These are phyloP conservation scores for Protomyctophum bolini DNA, from an alignment of 2,113 vertebrate genomes.

Conservation along the genomic window DNA sequence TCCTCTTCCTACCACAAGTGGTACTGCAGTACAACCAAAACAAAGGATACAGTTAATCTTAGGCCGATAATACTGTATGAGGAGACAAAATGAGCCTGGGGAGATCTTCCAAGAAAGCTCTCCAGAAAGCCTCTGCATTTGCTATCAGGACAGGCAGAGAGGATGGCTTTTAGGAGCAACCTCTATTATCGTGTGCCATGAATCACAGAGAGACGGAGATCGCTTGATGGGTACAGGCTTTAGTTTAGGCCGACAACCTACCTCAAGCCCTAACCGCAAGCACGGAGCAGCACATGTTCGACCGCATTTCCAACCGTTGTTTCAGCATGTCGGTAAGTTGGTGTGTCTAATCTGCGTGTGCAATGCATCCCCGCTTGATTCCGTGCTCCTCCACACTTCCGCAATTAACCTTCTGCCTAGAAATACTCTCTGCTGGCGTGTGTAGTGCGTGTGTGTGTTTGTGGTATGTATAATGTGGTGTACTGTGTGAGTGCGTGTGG, in stretches of 20 bases:
- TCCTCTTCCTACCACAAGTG: background rate
- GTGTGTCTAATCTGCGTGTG: too few relatives aligned
- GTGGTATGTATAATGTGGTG: background rate
- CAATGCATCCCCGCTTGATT: too few relatives aligned
- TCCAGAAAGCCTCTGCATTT: conserved; percentile 35
- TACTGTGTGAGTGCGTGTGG: background rate
- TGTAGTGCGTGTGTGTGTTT: conserved; percentile 2
- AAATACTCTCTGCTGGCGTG: conserved; percentile 47
- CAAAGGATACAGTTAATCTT: conserved; percentile 35
- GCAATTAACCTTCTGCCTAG: conserved; percentile 68
- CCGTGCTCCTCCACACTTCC: conserved; percentile 52
- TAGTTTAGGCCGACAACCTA: too few relatives aligned
- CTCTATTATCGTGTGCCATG: conserved; percentile 55
- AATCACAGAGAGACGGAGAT: conserved; percentile 57
- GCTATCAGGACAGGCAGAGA: conserved; percentile 40
- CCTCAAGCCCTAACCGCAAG: too few relatives aligned
- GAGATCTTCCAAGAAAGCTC: conserved; percentile 43
- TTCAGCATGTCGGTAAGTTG: too few relatives aligned
- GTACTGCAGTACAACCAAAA: conserved; percentile 23
- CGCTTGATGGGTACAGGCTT: conserved; percentile 22
- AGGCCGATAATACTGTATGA: conserved; percentile 21
- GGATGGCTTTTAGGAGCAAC: conserved; percentile 28
- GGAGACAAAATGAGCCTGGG: conserved; percentile 29
- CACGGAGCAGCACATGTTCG: too few relatives aligned
- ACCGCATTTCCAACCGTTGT: too few relatives aligned